Evolutionary conservation across 2,797 vertebrate species (phyloP).

Genomic region (Phataginus tricuspis): DNA sequence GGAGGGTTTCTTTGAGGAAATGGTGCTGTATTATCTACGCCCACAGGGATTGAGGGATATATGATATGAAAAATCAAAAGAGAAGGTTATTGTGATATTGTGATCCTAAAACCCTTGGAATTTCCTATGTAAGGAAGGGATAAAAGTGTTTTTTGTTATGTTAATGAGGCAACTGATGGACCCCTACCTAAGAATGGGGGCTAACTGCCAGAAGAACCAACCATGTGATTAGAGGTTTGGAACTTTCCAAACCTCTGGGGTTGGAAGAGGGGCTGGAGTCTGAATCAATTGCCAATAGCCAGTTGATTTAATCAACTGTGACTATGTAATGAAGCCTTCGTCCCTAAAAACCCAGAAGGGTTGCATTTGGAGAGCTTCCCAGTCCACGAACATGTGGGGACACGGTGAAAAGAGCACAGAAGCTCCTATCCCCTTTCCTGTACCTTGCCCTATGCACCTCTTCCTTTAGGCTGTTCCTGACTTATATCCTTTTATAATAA

Average conservation of each 20-base stretch:
- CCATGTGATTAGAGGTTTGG: background rate
- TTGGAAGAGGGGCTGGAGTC: background rate
- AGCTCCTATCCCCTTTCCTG: background rate
- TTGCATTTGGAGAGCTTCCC: background rate
- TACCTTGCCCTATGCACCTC: background rate
- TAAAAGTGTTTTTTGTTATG: background rate
- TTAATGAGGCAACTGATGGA: background rate
- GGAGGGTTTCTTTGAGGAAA: background rate
- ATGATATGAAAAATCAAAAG: background rate
- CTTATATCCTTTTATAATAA: background rate
- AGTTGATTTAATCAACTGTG: background rate
- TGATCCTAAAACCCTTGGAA: background rate
- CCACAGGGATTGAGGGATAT: accelerated
- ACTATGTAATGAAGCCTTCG: background rate
- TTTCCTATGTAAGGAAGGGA: background rate
- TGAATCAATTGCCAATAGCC: background rate
- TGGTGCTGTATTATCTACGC: background rate
- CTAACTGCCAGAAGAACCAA: background rate
- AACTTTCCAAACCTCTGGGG: background rate
- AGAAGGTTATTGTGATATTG: background rate
- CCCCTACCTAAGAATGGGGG: background rate
- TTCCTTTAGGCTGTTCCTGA: background rate
- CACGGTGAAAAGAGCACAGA: background rate
- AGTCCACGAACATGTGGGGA: background rate
- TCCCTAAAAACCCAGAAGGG: background rate